These are phyloP conservation scores for Chaetodon auriga DNA, from an alignment of 2,113 vertebrate genomes.

Conservation along the genomic window DNA sequence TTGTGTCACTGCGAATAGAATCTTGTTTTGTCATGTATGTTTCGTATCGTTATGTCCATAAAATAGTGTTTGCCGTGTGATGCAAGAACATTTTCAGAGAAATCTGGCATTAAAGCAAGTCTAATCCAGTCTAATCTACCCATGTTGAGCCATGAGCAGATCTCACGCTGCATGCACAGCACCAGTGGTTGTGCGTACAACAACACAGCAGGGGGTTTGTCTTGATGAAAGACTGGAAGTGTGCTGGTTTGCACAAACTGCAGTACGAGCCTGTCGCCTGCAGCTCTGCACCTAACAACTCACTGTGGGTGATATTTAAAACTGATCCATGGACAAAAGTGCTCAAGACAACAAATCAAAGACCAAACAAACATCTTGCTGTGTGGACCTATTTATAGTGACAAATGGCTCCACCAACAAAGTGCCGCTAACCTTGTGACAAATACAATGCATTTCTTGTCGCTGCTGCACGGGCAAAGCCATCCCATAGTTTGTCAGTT, in stretches of 20 bases:
- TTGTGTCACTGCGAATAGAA: no score
- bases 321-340: neutral
- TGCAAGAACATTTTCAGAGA: neutral
- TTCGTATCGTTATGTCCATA: neutral
- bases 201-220: neutral
- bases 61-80: neutral
- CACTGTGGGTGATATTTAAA: neutral
- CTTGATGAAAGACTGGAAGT: neutral
- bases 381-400: neutral
- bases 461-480: neutral
- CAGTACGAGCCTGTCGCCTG: neutral
- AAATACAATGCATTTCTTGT: neutral
- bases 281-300: slow-evolving; percentile 1
- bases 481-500: neutral
- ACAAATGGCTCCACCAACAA: neutral
- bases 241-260: neutral
- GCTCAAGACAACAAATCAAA: neutral
- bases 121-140: neutral
- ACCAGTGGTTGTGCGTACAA: neutral
- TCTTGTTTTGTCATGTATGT: neutral
- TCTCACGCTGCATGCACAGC: neutral
- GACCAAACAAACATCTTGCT: neutral
- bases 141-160: neutral
- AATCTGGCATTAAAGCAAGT: neutral
- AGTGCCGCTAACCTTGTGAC: neutral